Percentiles rank a stretch among this genome's conserved stretches.
Evolutionary conservation across 2,888 invertebrate species (phyloP).

Genomic region (Malthinus seriepunctatus): DNA sequence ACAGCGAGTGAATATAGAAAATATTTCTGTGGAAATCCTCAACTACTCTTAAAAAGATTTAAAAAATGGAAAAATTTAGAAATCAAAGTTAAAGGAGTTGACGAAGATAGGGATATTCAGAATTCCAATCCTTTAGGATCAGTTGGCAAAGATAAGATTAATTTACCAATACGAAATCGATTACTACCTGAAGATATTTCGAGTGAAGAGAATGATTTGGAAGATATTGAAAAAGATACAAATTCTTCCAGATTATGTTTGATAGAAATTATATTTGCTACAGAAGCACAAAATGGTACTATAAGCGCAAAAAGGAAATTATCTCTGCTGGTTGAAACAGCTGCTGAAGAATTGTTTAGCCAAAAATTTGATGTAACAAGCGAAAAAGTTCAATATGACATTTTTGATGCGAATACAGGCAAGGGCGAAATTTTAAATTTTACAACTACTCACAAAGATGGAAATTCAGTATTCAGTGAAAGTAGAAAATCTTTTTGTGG

Average conservation of each 20-base stretch:
- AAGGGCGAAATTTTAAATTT: conserved; percentile 26
- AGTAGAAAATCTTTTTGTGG: conserved; percentile 28
- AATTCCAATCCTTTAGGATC: too few species aligned
- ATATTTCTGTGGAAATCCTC: conserved; percentile 28
- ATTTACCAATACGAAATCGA: too few species aligned
- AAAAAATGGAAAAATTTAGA: too few species aligned
- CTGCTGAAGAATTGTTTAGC: conserved; percentile 14
- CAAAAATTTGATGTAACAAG: neutral
- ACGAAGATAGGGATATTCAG: too few species aligned
- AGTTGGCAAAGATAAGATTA: too few species aligned
- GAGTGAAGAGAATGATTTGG: too few species aligned
- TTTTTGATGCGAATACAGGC: conserved; percentile 19
- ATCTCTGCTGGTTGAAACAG: conserved; percentile 33
- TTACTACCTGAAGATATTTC: too few species aligned
- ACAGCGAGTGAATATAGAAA: conserved; percentile 21
- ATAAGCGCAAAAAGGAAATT: conserved; percentile 18
- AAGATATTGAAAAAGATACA: too few species aligned
- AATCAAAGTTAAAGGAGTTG: too few species aligned
- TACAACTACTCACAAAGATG: conserved; percentile 17
- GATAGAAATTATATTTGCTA: conserved; percentile 29
- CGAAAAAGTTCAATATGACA: conserved; percentile 6
- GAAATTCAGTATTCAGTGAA: conserved; percentile 13
- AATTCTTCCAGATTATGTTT: conserved; percentile 33
- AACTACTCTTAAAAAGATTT: too few species aligned
- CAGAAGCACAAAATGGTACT: conserved; percentile 16